Conservation (phyloP, 1,140 invertebrate species). For the Drosophila burlai region DNA sequence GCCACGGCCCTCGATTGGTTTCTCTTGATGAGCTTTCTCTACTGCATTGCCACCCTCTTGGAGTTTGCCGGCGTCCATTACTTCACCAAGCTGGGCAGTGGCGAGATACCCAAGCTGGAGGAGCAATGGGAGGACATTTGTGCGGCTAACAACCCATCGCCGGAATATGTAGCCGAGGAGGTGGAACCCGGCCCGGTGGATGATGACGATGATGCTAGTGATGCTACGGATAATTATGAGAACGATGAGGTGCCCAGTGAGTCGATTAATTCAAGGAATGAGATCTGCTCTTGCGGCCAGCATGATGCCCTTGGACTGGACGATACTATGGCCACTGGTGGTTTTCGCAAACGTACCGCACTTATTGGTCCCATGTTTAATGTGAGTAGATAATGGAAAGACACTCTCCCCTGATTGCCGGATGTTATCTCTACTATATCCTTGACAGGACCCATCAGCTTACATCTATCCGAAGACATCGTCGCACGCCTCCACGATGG, state of each 20-base stretch:
- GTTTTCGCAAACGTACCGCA: constrained; percentile 85
- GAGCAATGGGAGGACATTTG: constrained; percentile 91
- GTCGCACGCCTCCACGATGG: constrained; percentile 87
- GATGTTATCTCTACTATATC: not conserved
- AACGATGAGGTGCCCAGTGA: constrained; percentile 58
- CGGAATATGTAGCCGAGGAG: constrained; percentile 13
- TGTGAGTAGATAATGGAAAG: constrained; percentile 75
- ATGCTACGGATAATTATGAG: constrained; percentile 42
- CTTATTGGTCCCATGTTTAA: constrained; percentile 88
- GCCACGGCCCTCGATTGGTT: constrained; percentile 97
- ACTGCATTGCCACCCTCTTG: constrained; percentile 95
- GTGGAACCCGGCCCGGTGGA: constrained; percentile 8
- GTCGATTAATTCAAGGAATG: constrained; percentile 57
- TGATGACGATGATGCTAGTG: constrained; percentile 12
- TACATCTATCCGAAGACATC: constrained; percentile 72
- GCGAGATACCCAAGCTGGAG: constrained; percentile 92
- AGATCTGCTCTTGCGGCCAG: constrained; percentile 57
- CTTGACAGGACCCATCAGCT: constrained; percentile 84
- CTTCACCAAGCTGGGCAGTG: constrained; percentile 95
- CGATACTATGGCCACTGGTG: constrained; percentile 20
- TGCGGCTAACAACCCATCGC: constrained; percentile 2
- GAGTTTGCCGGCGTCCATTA: constrained; percentile 98
- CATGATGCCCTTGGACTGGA: constrained; percentile 48
- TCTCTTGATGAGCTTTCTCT: constrained; percentile 96
- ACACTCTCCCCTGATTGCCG: not conserved